phyloP scores from a whole-genome alignment of 2,888 invertebrate genomes.

The Sturmia bella region DNA sequence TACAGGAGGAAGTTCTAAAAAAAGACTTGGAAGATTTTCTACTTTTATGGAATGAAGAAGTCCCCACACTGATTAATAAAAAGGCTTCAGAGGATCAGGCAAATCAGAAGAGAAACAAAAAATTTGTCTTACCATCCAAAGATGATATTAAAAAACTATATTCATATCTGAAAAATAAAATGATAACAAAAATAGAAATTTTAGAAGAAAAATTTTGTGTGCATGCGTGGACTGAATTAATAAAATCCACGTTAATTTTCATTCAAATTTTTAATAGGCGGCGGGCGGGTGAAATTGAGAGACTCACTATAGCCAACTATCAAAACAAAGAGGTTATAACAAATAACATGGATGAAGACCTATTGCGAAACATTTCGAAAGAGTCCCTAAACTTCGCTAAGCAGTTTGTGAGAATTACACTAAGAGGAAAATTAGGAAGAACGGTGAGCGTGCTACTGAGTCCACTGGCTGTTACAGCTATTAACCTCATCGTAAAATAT shows the following conservation, averaged over 20 bases:
- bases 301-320: constrained; percentile 20
- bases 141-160: constrained; percentile 34
- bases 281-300: constrained; percentile 39
- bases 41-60: constrained; percentile 2
- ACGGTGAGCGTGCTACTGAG: constrained; percentile 21
- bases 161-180: constrained; percentile 14
- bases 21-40: constrained; percentile 26
- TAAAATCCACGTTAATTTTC: constrained; percentile 25
- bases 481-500: constrained; percentile 34
- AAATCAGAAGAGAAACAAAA: constrained; percentile 32
- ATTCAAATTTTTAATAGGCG: constrained; percentile 41
- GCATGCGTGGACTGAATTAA: constrained; percentile 10
- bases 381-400: constrained; percentile 8
- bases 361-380: constrained; percentile 20
- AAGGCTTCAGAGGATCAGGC: constrained; percentile 33
- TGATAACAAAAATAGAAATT: not conserved
- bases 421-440: constrained; percentile 39
- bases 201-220: constrained; percentile 10
- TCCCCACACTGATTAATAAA: constrained; percentile 11
- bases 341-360: constrained; percentile 12
- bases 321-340: constrained; percentile 23
- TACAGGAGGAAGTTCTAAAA: not conserved
- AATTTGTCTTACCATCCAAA: constrained; percentile 33
- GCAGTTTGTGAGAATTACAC: constrained; percentile 27
- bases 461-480: constrained; percentile 20